These are phyloP conservation scores for Gnathonemus longibarbis DNA, from an alignment of 2,113 vertebrate genomes.

Conservation along the genomic window DNA sequence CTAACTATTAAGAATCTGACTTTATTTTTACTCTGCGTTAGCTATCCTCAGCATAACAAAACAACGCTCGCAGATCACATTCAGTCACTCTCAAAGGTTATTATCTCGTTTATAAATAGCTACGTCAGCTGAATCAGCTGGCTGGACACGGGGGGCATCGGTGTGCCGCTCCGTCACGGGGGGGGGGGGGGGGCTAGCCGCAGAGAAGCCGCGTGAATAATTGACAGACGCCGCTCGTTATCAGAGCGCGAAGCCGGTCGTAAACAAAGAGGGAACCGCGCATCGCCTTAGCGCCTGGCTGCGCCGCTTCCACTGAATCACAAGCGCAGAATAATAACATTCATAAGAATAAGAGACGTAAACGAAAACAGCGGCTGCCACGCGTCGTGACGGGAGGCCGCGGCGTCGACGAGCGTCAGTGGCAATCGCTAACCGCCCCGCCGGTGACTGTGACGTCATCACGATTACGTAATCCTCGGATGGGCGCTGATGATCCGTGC, in stretches of 20 bases:
- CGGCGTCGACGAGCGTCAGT: background rate
- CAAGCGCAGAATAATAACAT: background rate
- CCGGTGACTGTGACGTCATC: background rate
- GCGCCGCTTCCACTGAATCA: background rate
- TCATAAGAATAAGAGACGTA: background rate
- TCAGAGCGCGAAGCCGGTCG: background rate
- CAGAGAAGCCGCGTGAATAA: slow-evolving; percentile 6
- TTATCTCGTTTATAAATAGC: background rate
- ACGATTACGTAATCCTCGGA: background rate
- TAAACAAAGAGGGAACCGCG: slow-evolving; percentile 1
- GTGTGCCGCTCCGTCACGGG: background rate
- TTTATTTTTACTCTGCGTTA: background rate
- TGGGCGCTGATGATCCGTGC: background rate
- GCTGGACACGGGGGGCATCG: background rate
- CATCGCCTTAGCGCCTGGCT: background rate
- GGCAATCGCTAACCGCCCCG: background rate
- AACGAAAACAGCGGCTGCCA: background rate
- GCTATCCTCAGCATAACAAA: background rate
- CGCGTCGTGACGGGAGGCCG: background rate
- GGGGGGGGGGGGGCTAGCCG: background rate
- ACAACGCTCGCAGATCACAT: too few relatives aligned
- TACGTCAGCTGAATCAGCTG: background rate
- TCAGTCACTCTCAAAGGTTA: background rate
- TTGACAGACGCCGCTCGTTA: background rate
- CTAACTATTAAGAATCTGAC: background rate